A percentile compares a stretch with the other conserved stretches of the same genome.
Evolutionary conservation across 2,888 invertebrate species (phyloP).

Genomic region (Cosmia trapezina): DNA sequence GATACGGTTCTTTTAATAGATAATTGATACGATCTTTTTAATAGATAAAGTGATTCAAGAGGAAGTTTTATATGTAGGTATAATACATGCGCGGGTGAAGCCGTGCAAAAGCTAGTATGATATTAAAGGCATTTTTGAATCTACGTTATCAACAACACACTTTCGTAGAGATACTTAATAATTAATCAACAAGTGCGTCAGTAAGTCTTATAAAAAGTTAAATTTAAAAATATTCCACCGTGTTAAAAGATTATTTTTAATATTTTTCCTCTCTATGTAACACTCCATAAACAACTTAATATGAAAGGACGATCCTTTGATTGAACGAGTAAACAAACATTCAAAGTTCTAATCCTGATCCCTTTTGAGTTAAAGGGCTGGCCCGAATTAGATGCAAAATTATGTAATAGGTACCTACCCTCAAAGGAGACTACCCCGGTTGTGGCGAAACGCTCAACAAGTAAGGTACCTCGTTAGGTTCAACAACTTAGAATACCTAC

Average conservation of each 20-base stretch:
- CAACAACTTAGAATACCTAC: background rate
- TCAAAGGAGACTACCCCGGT: conserved; percentile 22
- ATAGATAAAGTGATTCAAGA: too few species aligned
- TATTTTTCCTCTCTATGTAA: background rate
- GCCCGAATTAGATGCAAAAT: conserved; percentile 26
- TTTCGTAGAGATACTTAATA: background rate
- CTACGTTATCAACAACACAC: background rate
- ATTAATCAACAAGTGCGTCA: background rate
- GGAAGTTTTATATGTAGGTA: too few species aligned
- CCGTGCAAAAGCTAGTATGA: too few species aligned
- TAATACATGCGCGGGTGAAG: too few species aligned
- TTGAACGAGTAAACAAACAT: conserved; percentile 13
- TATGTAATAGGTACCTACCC: conserved; percentile 27
- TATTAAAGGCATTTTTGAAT: background rate
- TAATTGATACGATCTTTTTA: too few species aligned
- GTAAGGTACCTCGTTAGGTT: conserved; percentile 19
- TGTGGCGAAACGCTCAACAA: conserved; percentile 45
- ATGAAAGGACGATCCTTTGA: conserved; percentile 1
- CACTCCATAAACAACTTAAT: background rate
- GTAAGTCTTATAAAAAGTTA: background rate
- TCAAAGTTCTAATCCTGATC: conserved; percentile 8
- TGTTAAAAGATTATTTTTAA: background rate
- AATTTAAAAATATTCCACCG: background rate
- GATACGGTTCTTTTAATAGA: too few species aligned
- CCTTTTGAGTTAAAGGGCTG: conserved; percentile 16